These are phyloP conservation scores for Mus musculus DNA, from an alignment of 2,113 vertebrate species.

Conservation along the genomic window GRCm39 chr3:55146001-55146500, in stretches of 20 bases:
- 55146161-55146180: too few species aligned
- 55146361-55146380: background rate
- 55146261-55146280: too few species aligned
- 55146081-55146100: too few species aligned
- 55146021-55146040: background rate
- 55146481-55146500: background rate
- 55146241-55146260: too few species aligned
- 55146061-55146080: too few species aligned
- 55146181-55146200: too few species aligned
- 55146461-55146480: background rate
- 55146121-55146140: too few species aligned
- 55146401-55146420: background rate
- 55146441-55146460: background rate
- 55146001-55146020: background rate
- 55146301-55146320: background rate
- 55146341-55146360: background rate
- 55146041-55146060: background rate
- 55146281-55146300: background rate
- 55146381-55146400: background rate
- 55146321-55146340: background rate
- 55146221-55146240: background rate
- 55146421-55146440: background rate
- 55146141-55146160: too few species aligned
- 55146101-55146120: too few species aligned
- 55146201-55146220: too few species aligned